A percentile compares a stretch with the other conserved stretches of the same genome.
These are phyloP conservation scores for human (Homo sapiens) DNA, from an alignment of 2,113 vertebrate genomes.

Conservation along the genomic window DNA sequence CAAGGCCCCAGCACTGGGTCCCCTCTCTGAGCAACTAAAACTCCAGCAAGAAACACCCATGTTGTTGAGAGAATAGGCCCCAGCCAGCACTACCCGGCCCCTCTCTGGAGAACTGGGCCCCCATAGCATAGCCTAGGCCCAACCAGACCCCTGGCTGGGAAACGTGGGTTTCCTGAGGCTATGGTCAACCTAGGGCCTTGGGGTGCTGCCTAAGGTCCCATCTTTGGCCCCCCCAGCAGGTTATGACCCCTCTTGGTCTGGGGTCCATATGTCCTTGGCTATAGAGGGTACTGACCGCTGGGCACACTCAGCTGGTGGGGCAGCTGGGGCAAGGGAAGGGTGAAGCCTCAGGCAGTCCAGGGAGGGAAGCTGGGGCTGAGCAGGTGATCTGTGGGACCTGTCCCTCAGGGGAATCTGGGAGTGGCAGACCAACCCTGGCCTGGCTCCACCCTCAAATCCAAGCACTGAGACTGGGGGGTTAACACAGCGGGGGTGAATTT, in stretches of 20 bases:
- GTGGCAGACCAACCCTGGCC: not conserved
- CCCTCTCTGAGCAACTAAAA: not conserved
- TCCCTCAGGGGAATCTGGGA: not conserved
- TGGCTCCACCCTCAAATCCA: not conserved
- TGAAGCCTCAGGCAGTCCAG: not conserved
- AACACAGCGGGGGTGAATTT: not conserved
- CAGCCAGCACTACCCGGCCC: not conserved
- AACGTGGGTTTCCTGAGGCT: not conserved
- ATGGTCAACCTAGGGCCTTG: not conserved
- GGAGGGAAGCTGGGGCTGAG: not conserved
- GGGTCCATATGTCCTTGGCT: not conserved
- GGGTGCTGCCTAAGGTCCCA: not conserved
- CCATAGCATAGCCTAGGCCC: not conserved
- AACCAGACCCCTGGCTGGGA: not conserved
- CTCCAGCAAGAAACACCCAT: not conserved
- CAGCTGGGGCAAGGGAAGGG: not conserved
- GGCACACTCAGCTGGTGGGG: not conserved
- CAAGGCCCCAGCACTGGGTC: not conserved
- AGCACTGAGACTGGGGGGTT: too few species aligned
- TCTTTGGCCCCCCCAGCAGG: too few species aligned
- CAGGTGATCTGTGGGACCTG: not conserved
- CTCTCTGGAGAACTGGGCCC: too few species aligned
- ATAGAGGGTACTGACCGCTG: not conserved
- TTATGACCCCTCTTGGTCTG: not conserved
- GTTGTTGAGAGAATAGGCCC: not conserved